Evolutionary conservation across 2,888 invertebrate genomes (phyloP), one percentile per base, ranked within the genome.

Genomic region (Coleophora flavipennella): DNA sequence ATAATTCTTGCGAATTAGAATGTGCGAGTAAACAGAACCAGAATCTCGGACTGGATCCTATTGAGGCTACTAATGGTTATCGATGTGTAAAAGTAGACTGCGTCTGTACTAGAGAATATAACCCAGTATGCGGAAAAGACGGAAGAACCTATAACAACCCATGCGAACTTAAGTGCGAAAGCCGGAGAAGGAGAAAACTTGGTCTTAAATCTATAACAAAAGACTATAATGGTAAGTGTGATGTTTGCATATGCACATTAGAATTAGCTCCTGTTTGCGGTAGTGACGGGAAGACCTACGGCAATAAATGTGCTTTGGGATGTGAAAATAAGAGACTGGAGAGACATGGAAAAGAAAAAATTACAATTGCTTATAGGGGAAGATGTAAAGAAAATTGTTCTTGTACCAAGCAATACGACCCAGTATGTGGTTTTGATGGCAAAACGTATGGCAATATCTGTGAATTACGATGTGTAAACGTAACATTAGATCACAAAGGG

Each of bases 181-280:
- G 8, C 29, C 3, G 8, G n/a, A n/a, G 29, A 29, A 3, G 29
- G 10, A n/a, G 29, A 29, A 6, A 20, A 20, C 20, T 20, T 3
- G 20, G 20, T 20, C 6, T 20, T 3, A 20, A 20, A 20, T 6
- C 20, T 3, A 20, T 20, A 20, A 4, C 20, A 20, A 20, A 20
- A 20, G 20, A 20, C 20, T 20, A 20, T 6, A 6, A 20, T 20
- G 20, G 20, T 20, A 6, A 20, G 20, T 20, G 20, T 20, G 20
- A 35, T 28, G 12, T 28, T 20, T 59, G 58, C 40, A 33, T 12
- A 3, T 60, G 60, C 31, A 39, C 49, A 4, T 13, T 42, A 1
- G 1, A 31, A 13, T 11, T 13, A 7, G 49, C 49, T 2, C 62
- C 62, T 0, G 63, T 70, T 0, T 72, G 69, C 33, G 62, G 67